Conservation (phyloP, 35 echinoderm and acorn worm genomes). For the Stichopus chloronotus region DNA sequence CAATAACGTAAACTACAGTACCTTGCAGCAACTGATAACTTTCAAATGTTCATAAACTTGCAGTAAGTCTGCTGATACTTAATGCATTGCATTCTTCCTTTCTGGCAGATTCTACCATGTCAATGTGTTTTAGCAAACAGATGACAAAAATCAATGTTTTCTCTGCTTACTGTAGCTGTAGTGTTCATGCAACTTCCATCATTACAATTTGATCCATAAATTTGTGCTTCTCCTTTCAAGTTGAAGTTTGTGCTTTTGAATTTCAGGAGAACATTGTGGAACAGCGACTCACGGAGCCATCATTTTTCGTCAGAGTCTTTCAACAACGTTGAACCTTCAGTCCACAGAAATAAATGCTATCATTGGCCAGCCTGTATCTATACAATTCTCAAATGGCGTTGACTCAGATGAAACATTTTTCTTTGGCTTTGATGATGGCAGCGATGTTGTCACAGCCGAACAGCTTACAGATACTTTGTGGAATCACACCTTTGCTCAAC, state of each 20-base stretch:
- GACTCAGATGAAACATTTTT: constrained; percentile 49
- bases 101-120: too few species aligned
- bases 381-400: constrained; percentile 10
- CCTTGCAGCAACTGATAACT: too few species aligned
- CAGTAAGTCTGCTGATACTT: too few species aligned
- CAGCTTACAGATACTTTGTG: not conserved
- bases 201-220: too few species aligned
- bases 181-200: too few species aligned
- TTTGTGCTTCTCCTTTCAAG: too few species aligned
- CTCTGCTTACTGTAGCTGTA: too few species aligned
- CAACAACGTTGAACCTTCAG: not conserved
- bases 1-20: too few species aligned
- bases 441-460: not conserved
- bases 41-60: too few species aligned
- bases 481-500: constrained; percentile 10
- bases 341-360: constrained; percentile 19
- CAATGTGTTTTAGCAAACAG: too few species aligned
- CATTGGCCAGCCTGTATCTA: constrained; percentile 32
- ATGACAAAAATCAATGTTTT: too few species aligned
- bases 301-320: constrained; percentile 28
- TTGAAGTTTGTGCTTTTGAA: not conserved
- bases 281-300: constrained; percentile 52
- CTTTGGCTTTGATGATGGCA: constrained; percentile 55
- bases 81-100: too few species aligned
- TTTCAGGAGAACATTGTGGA: constrained; percentile 57